These are phyloP conservation scores for Spinus pinus DNA, from an alignment of 2,797 vertebrate genomes.

Conservation along the genomic window DNA sequence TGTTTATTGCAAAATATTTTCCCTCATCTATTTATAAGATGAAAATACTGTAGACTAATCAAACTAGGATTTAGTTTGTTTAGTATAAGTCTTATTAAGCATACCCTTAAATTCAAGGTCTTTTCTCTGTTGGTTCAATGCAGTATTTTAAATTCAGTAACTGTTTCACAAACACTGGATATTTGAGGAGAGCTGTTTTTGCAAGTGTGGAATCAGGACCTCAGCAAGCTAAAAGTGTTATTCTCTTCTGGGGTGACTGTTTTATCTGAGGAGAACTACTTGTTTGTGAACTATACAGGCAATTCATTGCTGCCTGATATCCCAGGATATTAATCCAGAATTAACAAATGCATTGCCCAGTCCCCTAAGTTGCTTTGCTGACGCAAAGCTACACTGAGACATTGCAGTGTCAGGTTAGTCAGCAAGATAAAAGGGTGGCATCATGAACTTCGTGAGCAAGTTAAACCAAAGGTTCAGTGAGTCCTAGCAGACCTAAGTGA, in stretches of 20 bases:
- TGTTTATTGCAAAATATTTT: not conserved
- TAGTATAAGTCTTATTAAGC: not conserved
- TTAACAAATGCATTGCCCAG: not conserved
- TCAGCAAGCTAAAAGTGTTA: not conserved
- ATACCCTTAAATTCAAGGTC: not conserved
- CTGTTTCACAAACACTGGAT: not conserved
- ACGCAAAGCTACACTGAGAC: rapidly evolving
- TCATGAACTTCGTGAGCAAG: not conserved
- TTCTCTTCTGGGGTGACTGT: not conserved
- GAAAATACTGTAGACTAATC: not conserved
- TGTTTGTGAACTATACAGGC: not conserved
- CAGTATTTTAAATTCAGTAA: not conserved
- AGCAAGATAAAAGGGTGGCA: not conserved
- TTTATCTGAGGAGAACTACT: not conserved
- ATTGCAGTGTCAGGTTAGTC: not conserved
- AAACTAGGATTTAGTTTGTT: not conserved
- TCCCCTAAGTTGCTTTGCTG: not conserved
- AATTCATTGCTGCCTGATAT: not conserved
- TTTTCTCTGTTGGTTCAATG: not conserved
- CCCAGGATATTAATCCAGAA: not conserved
- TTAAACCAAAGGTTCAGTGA: not conserved
- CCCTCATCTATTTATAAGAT: not conserved
- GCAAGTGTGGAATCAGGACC: not conserved
- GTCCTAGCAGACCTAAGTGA: not conserved
- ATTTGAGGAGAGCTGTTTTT: not conserved